Evolutionary conservation across 2,797 vertebrate species (phyloP), one percentile per base, ranked within the genome.

Genomic region (Siniperca undulata): DNA sequence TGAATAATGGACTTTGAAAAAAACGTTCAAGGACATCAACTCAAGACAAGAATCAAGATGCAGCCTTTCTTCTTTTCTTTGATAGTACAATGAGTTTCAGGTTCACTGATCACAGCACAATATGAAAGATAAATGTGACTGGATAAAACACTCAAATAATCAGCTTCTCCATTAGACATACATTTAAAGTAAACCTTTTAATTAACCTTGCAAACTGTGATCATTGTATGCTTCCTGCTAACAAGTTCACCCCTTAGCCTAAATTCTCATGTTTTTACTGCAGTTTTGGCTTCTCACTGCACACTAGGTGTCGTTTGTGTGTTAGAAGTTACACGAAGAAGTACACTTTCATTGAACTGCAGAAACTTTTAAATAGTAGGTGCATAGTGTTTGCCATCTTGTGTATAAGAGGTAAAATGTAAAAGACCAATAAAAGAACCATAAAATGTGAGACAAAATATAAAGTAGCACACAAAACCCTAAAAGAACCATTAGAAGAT

Each of bases 1-100:
- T 91, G 70, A 93, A 92, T 94, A 92, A 93, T 91, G 73, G 75
- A 82, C 77, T 87, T 69, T 82, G 75, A 78, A 84, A 58, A 65
- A 80, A 74, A 60, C 73, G 70, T 74, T 91, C 80, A 93, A 90
- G 90, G 86, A 83, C 89, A 77, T 82, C 83, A 86, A 81, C 42
- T 79, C 70, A 55, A 89, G 80, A 77, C 56, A 67, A 70, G 69
- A 76, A 84, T 42, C 38, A 67, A 48, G 36, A 67, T 55, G 74
- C 60, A n/a, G 44, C 27, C 36, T 82, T 65, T 70, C 46, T 48
- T 60, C 52, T 69, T 46, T 81, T 67, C 87, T 91, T 92, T 92
- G 73, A 87, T 87, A 79, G 76, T 70, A 59, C 81, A 65, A 27
- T 66, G 69, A 87, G 55, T 81, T 83, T 84, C 59, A 74, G 75